Conservation (phyloP, 2,113 vertebrate species). For the Eonycteris spelaea region DNA sequence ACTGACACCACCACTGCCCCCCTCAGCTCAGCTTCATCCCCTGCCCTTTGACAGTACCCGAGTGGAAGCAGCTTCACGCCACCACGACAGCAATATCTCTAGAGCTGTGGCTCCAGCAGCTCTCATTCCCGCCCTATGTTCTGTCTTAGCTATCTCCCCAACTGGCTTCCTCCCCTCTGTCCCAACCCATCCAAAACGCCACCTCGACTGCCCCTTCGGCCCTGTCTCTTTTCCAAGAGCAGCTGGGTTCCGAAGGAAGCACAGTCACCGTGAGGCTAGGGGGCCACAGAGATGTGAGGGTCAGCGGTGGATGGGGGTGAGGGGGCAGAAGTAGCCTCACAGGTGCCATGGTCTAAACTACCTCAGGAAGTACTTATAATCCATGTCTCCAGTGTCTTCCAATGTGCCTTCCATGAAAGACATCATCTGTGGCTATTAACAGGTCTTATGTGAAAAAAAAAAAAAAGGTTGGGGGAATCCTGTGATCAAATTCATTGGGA, state of each 20-base stretch:
- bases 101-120: not conserved
- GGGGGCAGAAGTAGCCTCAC: not conserved
- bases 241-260: not conserved
- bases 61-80: fast-evolving
- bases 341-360: not conserved
- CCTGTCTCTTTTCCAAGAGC: not conserved
- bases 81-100: fast-evolving
- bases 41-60: not conserved
- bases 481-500: not conserved
- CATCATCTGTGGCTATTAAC: not conserved
- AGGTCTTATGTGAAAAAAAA: not conserved
- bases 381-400: not conserved
- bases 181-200: not conserved
- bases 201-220: not conserved
- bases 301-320: too few relatives aligned
- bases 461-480: not conserved
- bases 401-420: not conserved
- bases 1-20: fast-evolving
- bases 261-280: not conserved
- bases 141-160: not conserved
- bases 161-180: not conserved
- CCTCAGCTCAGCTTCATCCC: not conserved
- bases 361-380: not conserved
- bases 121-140: not conserved
- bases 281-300: not conserved